Conservation (phyloP, 37 sponge, comb jelly and placozoan species). For the Eunapius fragilis region DNA sequence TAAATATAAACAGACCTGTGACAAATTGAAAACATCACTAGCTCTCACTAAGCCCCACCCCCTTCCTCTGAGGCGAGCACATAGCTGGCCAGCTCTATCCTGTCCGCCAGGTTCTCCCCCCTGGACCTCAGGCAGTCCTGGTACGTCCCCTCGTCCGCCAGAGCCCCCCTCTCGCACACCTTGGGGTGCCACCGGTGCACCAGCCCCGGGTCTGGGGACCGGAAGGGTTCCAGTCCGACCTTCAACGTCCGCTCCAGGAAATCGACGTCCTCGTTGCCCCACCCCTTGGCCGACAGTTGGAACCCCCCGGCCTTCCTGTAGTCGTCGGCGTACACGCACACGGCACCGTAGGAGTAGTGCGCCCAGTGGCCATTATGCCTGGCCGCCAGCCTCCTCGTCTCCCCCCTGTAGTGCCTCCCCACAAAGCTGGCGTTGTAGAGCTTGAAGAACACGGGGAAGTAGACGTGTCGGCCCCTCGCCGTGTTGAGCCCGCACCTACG, state of each 20-base stretch:
- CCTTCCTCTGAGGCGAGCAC: constrained; percentile 25
- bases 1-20: too few species aligned
- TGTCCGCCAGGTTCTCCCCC: constrained; percentile 78
- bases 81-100: constrained; percentile 73
- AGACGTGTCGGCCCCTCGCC: constrained; percentile 52
- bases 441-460: constrained; percentile 83
- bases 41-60: too few species aligned
- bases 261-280: constrained; percentile 82
- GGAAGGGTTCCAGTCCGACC: constrained; percentile 52
- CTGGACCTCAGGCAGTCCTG: constrained; percentile 67
- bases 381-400: constrained; percentile 24
- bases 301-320: constrained; percentile 56
- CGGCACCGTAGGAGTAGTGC: constrained; percentile 77
- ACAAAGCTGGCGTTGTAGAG: constrained; percentile 72
- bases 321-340: constrained; percentile 77
- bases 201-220: constrained; percentile 77
- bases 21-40: too few species aligned
- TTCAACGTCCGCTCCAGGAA: constrained; percentile 58
- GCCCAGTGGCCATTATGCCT: constrained; percentile 85
- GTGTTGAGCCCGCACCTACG: constrained; percentile 71
- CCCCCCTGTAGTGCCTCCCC: constrained; percentile 24
- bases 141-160: constrained; percentile 14
- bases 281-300: constrained; percentile 45
- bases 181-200: constrained; percentile 78
- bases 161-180: constrained; percentile 30